phyloP scores from a whole-genome alignment of 2,888 invertebrate genomes.

The Merodon equestris region DNA sequence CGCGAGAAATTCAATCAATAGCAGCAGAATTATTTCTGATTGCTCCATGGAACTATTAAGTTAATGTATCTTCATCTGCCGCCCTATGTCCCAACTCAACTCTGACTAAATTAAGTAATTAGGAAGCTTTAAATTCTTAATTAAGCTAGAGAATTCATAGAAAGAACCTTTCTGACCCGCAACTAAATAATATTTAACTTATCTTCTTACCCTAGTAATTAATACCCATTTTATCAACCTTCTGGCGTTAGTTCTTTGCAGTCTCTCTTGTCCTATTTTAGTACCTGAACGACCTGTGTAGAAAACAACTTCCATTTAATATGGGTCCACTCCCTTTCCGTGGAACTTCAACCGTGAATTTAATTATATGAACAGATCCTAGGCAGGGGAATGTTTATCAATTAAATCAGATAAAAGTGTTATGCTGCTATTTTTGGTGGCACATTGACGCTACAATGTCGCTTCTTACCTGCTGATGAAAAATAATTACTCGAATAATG shows the following conservation, averaged over 20 bases:
- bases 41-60: not conserved
- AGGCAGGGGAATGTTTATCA: constrained; percentile 16
- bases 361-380: constrained; percentile 9
- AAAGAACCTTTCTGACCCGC: not conserved
- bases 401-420: constrained; percentile 32
- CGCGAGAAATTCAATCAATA: constrained; percentile 24
- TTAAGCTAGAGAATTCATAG: constrained; percentile 23
- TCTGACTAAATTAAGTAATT: constrained; percentile 29
- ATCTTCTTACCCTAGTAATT: not conserved
- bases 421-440: constrained; percentile 3
- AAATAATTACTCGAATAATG: constrained; percentile 7
- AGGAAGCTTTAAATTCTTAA: constrained; percentile 33
- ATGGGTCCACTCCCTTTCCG: not conserved
- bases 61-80: not conserved
- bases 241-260: not conserved
- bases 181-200: not conserved
- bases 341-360: not conserved
- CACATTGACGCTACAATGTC: not conserved
- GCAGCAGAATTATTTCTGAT: not conserved
- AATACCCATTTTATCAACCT: constrained; percentile 18
- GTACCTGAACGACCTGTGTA: not conserved
- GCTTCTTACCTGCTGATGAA: not conserved
- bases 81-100: constrained; percentile 18
- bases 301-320: not conserved
- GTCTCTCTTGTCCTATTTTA: not conserved